Evolutionary conservation across 92 coral and sea anemone genomes (phyloP), one percentile per base, ranked within the genome.

Genomic region (Zoanthus gigantus): DNA sequence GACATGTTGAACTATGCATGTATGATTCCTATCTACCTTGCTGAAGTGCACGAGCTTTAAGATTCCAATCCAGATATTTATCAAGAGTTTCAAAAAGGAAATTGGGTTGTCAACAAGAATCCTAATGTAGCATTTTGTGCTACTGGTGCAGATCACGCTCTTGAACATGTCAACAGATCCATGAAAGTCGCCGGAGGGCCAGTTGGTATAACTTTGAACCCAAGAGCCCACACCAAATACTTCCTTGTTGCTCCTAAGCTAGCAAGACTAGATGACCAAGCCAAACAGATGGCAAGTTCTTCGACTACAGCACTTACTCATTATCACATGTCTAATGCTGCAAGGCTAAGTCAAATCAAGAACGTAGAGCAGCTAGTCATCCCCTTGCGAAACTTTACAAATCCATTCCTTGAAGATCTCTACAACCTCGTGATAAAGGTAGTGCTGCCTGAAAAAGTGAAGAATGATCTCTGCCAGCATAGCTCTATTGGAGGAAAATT

Each of bases 81-180:
- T 74, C 82, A 58, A 4, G 93, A 90, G 85, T 87, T 90, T 48
- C 87, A 78, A 32, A 69, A 72, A 9, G 90, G 87, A 86, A 86
- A 86, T 67, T 86, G 90, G 88, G 90, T 86, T 12, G 91, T 87
- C 37, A 91, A 91, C 84, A 87, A 88, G 83, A 91, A 91, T 79
- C 57, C 85, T 48, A 32, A 31, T 56, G 82, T 86, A 56, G 58
- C 86, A 42, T 91, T 91, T 77, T 87, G 91, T 74, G 93, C 88
- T 29, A 69, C 69, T 47, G 86, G 93, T 37, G 90, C 92, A 47
- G 92, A 92, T 76, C 83, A 92, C 71, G 91, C 89, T 58, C 88
- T 92, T 9, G 92, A 85, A 50, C 90, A 91, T 23, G 72, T 52
- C 57, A 52, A 13, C 10, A 23, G 23, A 23, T 23, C 23, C 23